Evolutionary conservation across 2,113 vertebrate genomes (phyloP).

Genomic region (Phainopepla nitens): DNA sequence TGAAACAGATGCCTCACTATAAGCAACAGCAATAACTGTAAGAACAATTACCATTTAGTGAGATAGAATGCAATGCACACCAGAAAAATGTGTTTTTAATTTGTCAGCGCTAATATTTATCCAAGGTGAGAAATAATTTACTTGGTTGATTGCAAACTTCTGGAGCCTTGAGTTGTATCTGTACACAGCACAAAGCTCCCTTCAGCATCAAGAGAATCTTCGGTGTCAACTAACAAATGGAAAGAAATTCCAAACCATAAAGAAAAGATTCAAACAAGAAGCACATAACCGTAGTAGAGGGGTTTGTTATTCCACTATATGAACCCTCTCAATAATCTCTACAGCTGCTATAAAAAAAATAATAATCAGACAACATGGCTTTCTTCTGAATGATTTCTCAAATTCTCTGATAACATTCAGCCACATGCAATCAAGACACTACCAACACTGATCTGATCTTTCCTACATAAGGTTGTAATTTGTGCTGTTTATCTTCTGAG

Average conservation of each 20-base stretch:
- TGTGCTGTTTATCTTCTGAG: neutral
- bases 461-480: neutral
- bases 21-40: neutral
- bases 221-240: neutral
- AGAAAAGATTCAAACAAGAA: neutral
- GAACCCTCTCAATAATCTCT: neutral
- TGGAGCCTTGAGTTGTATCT: neutral
- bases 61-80: neutral
- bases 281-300: neutral
- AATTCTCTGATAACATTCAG: neutral
- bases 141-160: neutral
- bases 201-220: neutral
- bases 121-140: slow-evolving; percentile 5
- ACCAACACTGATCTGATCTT: neutral
- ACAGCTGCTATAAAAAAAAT: neutral
- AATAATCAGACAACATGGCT: neutral
- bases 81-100: neutral
- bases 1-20: neutral
- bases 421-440: neutral
- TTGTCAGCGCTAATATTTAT: slow-evolving; percentile 31
- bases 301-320: neutral
- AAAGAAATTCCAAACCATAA: neutral
- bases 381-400: neutral
- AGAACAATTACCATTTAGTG: neutral
- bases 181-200: neutral